These are phyloP conservation scores for Agelaius phoeniceus DNA, from an alignment of 2,113 vertebrate genomes.

Conservation along the genomic window DNA sequence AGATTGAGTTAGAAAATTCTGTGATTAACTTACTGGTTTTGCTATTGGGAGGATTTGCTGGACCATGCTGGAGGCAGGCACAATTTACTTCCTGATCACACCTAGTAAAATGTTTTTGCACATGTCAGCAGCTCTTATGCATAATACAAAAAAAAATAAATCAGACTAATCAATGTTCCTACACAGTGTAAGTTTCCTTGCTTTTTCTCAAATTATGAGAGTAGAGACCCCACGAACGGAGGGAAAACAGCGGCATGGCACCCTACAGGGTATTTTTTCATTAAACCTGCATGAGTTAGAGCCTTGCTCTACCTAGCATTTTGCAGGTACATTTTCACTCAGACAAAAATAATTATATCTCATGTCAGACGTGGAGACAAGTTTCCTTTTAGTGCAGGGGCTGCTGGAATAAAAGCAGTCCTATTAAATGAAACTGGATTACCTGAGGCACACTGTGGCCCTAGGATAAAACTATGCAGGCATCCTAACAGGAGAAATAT, in stretches of 20 bases:
- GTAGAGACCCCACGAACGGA: neutral
- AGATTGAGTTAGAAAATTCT: conserved; percentile 33
- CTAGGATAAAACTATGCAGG: neutral
- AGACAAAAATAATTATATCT: neutral
- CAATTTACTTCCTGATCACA: conserved; percentile 64
- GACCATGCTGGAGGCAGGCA: conserved; percentile 40
- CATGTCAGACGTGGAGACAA: neutral
- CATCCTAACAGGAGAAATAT: neutral
- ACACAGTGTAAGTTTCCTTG: neutral
- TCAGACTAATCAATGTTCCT: conserved; percentile 39
- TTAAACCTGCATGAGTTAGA: neutral
- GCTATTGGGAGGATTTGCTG: conserved; percentile 64
- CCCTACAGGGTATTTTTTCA: neutral
- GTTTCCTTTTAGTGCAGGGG: neutral
- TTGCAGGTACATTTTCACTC: neutral
- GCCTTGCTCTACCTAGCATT: neutral
- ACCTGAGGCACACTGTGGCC: neutral
- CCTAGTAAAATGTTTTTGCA: conserved; percentile 54
- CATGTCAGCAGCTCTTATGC: conserved; percentile 38
- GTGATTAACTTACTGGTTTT: conserved; percentile 69
- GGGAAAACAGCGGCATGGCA: neutral
- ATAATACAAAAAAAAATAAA: conserved; percentile 33
- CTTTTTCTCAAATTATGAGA: conserved; percentile 23
- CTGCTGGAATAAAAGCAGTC: neutral
- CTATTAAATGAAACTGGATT: neutral